Evolutionary conservation across 2,797 vertebrate species (phyloP), one percentile per base, ranked within the genome.

Genomic region (Peromyscus aztecus): DNA sequence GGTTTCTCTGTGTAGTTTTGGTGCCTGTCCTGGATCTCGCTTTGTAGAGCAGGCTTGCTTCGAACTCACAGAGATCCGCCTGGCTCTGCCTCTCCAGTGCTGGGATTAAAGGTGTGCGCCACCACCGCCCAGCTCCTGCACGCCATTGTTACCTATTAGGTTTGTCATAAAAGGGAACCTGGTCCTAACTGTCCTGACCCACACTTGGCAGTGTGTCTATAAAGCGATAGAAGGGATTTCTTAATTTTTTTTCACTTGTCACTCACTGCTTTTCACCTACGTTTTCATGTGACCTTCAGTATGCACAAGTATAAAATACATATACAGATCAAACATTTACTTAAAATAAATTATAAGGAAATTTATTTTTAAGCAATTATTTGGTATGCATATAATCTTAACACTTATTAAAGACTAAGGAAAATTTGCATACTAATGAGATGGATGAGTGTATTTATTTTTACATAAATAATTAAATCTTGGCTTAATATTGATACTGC

Each of bases 151-250:
- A 81, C 13, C 80, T 29, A 92, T 75, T 14, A n/a, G 92, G 43
- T 34, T 85, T 1, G 75, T 67, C 8, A 43, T 78, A 73, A 84
- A 92, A 90, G 90, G 73, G 57, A 75, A 49, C 40, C 52, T 92
- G 96, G 78, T 93, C 93, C 57, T 9, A 16, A 29, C 61, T 80
- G 90, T 40, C 67, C 52, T 75, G 13, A 71, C 43, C 69, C 87
- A 43, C 96, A 81, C 61, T 94, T 92, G 37, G 86, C 67, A 40
- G 0, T 27, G 43, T 0, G 49, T 1, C 49, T 40, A 78, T 94
- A 71, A 57, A 37, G 73, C 77, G 78, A 94, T 82, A 97, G 96
- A 95, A 71, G 61, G 55, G 67, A 81, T 94, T 95, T 78, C 59
- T 77, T 89, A 19, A 27, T 19, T 37, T 34, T 17, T 34, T 19